Evolutionary conservation across 2,888 invertebrate species (phyloP).

Genomic region (Troides helena): DNA sequence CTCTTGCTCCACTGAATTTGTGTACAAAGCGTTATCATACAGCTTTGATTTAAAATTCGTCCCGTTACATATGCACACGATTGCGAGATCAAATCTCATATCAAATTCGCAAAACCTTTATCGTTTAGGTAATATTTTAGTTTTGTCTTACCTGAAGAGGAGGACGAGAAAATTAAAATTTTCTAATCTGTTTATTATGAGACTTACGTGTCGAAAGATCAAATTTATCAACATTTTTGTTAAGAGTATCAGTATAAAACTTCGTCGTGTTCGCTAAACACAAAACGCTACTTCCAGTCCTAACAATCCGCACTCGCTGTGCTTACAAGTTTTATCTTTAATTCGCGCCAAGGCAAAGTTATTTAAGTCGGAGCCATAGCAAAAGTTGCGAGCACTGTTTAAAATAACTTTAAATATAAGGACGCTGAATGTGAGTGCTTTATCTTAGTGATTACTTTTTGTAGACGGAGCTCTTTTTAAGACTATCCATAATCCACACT

Average conservation of each 20-base stretch:
- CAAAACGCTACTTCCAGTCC: not conserved
- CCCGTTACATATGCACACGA: not conserved
- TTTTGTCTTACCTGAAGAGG: not conserved
- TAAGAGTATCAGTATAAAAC: not conserved
- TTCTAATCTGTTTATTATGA: not conserved
- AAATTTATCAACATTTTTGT: not conserved
- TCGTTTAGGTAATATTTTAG: not conserved
- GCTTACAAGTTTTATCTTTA: constrained; percentile 21
- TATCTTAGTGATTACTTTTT: not conserved
- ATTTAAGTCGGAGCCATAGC: constrained; percentile 12
- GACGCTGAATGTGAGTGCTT: constrained; percentile 6
- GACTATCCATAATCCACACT: not conserved
- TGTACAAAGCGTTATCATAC: constrained; percentile 19
- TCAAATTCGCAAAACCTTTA: not conserved
- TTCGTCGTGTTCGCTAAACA: constrained; percentile 11
- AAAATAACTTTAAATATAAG: constrained; percentile 14
- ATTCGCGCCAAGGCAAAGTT: constrained; percentile 18
- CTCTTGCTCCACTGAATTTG: constrained; percentile 16
- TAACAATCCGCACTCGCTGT: constrained; percentile 10
- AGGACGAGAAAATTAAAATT: not conserved
- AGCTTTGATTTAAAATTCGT: constrained; percentile 18
- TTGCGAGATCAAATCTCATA: not conserved
- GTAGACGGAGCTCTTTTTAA: not conserved
- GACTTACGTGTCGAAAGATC: not conserved
- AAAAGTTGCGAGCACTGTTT: constrained; percentile 11